Percentiles rank a stretch among this genome's conserved stretches.
Conservation (phyloP, 1,140 invertebrate species). For the Caenorhabditis elegans region WBcel235 BX284606.5:13027501-13028000, state of each 20-base stretch:
- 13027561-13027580: slow-evolving; percentile 25
- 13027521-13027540: neutral
- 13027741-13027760: slow-evolving; percentile 24
- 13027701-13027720: neutral
- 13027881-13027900: neutral
- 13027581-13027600: neutral
- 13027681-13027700: neutral
- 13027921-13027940: neutral
- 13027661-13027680: neutral
- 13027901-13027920: neutral
- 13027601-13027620: neutral
- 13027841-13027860: neutral
- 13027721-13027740: neutral
- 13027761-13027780: neutral
- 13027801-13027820: slow-evolving; percentile 10
- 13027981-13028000: no score
- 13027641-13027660: neutral
- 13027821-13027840: neutral
- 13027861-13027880: neutral
- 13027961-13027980: no score
- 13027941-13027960: no score
- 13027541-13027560: neutral
- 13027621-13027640: neutral
- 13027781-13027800: neutral
- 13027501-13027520: neutral